Conservation (phyloP, 2,113 vertebrate species). For the Clarias macrocephalus region DNA sequence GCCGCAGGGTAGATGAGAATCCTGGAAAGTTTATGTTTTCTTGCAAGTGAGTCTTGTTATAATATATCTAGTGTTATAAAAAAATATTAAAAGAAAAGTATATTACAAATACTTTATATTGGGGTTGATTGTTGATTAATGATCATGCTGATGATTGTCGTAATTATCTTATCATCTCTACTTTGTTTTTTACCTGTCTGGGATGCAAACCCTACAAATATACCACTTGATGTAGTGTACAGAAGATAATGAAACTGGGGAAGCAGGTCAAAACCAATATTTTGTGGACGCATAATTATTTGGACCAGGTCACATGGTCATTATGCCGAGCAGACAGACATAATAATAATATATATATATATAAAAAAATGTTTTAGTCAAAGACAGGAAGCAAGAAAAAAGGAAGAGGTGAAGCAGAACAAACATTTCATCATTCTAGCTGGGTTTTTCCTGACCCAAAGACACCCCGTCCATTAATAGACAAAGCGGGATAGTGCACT, state of each 20-base stretch:
- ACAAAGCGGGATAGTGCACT: constrained; percentile 23
- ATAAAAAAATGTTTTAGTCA: background rate
- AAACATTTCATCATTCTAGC: constrained; percentile 38
- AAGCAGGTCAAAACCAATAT: background rate
- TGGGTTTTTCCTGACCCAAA: constrained; percentile 37
- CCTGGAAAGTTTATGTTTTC: background rate
- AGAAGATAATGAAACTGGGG: background rate
- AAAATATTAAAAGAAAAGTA: background rate
- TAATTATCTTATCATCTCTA: background rate
- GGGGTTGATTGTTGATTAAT: background rate
- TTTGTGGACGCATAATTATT: background rate
- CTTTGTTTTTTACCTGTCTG: background rate
- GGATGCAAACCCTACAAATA: background rate
- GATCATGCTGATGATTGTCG: background rate
- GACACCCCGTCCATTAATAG: constrained; percentile 44
- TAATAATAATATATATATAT: background rate
- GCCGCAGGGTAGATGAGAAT: background rate
- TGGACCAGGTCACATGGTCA: background rate
- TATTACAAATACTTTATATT: background rate
- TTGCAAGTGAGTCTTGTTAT: background rate
- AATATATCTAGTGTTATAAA: too few species aligned
- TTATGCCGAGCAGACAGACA: background rate
- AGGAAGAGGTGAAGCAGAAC: constrained; percentile 9
- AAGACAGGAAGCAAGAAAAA: background rate
- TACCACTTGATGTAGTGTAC: background rate